Base-by-base conservation (phyloP, 2,888 invertebrate species). In the Anaspis maculata region DNA sequence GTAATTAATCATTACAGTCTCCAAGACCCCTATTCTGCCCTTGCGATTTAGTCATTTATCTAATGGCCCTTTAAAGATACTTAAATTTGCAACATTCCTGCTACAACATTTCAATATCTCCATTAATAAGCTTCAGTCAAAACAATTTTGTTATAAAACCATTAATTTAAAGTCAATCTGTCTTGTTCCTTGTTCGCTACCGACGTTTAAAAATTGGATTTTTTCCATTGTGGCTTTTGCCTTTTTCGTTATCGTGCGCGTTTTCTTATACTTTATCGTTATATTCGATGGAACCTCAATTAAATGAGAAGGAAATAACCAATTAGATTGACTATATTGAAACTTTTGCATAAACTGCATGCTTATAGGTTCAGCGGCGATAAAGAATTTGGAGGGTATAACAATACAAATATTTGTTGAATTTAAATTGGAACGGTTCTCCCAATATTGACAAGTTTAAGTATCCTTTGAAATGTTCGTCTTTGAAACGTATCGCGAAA, bases 1-100 rank as follows among this genome's bases (percentile, higher is more conserved):
- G 49, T 46, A 49, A 51, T 51, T 51, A 51, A 51, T 51, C 51
- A 49, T 48, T 48, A 44, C 39, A 45, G 42, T 48, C 48, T 48
- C 48, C 37, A 37, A 34, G 37, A 31, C 34, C 32, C 41, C 37
- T 34, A 34, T 37, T 37, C 37, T 34, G 34, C 35, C 37, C 36
- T 37, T 28, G 34, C 34, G 33, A 41, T 41, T 36, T 33, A 37
- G 37, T 41, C 34, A 41, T 41, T 41, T 37, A 34, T 36, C 37
- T 41, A 41, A 41, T 41, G 41, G 41, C 30, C 34, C 33, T 41
- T 41, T 34, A 41, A 25, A 37, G 36, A 32, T 29, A 32, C 37
- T 34, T 41, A 36, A 37, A 41, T 41, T 38, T 41, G 32, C 35
- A 32, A 41, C 35, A 35, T 41, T 35, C 35, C 36, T 31, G 32